phyloP scores from a whole-genome alignment of 2,888 invertebrate genomes.

The Caenorhabditis drosophilae region DNA sequence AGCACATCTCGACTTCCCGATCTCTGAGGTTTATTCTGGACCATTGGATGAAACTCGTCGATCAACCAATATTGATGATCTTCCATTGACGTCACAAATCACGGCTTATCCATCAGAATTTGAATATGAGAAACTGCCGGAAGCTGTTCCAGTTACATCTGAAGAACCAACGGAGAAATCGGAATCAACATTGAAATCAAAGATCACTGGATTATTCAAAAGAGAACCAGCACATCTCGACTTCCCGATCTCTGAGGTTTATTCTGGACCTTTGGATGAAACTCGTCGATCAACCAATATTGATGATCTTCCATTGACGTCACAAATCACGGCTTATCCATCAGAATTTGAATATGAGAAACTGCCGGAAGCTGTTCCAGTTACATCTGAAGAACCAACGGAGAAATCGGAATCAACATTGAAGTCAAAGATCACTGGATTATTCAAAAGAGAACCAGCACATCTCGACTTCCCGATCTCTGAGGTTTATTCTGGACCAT shows the following conservation, averaged over 20 bases:
- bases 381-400: constrained; percentile 7
- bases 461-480: constrained; percentile 37
- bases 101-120: constrained; percentile 15
- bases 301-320: constrained; percentile 30
- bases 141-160: constrained; percentile 7
- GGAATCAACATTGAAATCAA: not conserved
- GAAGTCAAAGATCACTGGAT: constrained; percentile 19
- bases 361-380: constrained; percentile 27
- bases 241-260: constrained; percentile 39
- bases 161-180: constrained; percentile 8
- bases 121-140: constrained; percentile 16
- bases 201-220: constrained; percentile 30
- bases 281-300: constrained; percentile 24
- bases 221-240: constrained; percentile 33
- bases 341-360: constrained; percentile 26
- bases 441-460: constrained; percentile 13
- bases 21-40: constrained; percentile 29
- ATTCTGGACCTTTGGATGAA: constrained; percentile 24
- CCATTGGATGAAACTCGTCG: constrained; percentile 20
- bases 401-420: constrained; percentile 6
- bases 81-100: constrained; percentile 34
- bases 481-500: constrained; percentile 27
- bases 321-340: constrained; percentile 43
- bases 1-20: constrained; percentile 44
- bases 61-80: constrained; percentile 18